A percentile compares a stretch with the other conserved stretches of the same genome.
These are phyloP conservation scores for Lasioglossum baleicum DNA, from an alignment of 1,140 invertebrate genomes.

Conservation along the genomic window DNA sequence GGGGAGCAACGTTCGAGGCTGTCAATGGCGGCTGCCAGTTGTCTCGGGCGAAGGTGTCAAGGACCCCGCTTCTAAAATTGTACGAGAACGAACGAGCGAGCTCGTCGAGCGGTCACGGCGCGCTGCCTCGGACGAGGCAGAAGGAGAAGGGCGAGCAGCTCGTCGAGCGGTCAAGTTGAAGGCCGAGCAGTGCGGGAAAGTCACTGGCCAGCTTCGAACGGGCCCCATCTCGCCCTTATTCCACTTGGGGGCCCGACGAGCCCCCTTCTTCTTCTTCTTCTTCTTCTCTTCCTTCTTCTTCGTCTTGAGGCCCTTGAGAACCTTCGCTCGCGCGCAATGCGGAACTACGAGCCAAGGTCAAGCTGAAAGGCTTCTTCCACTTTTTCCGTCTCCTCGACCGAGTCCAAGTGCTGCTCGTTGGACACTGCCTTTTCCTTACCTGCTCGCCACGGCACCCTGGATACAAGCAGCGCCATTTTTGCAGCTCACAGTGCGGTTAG, in stretches of 20 bases:
- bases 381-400: neutral
- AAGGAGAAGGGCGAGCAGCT: constrained; percentile 49
- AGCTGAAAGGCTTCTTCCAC: neutral
- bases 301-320: neutral
- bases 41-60: constrained; percentile 54
- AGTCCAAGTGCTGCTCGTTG: neutral
- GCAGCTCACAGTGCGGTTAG: too few relatives aligned
- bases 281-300: too few relatives aligned
- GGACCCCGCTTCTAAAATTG: constrained; percentile 61
- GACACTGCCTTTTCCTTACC: neutral
- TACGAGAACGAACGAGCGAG: constrained; percentile 21
- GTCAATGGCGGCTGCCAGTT: constrained; percentile 52
- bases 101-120: constrained; percentile 17
- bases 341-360: constrained; percentile 59
- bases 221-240: constrained; percentile 21
- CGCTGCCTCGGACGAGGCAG: constrained; percentile 17
- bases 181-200: constrained; percentile 42
- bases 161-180: constrained; percentile 70
- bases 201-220: neutral
- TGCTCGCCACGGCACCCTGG: neutral
- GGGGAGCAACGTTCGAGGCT: constrained; percentile 25
- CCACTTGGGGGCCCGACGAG: neutral
- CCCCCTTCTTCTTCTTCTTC: neutral
- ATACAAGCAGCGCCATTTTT: too few relatives aligned
- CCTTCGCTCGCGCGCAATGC: constrained; percentile 49